A percentile compares a stretch with the other conserved stretches of the same genome.
phyloP scores from a whole-genome alignment of 35 echinoderm and acorn worm genomes.

The Holothuria glaberrima region DNA sequence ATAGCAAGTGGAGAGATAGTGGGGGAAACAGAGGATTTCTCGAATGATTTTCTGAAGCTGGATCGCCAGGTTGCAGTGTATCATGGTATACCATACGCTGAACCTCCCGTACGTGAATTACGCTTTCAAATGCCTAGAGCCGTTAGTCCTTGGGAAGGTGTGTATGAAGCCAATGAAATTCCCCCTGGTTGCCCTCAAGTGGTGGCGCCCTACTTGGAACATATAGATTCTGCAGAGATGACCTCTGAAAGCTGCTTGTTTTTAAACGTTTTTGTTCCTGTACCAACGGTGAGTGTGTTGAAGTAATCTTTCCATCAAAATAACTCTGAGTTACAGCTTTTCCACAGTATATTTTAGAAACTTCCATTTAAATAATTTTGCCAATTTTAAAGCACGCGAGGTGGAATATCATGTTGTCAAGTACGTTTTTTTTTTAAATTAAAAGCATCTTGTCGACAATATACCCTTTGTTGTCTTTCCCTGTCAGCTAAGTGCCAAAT shows the following conservation, averaged over 20 bases:
- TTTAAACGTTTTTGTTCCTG: slow-evolving; percentile 45
- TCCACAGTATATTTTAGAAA: too few species aligned
- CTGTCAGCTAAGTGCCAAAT: too few species aligned
- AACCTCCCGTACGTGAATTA: slow-evolving; percentile 37
- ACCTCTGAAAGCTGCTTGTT: slow-evolving; percentile 41
- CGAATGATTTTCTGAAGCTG: slow-evolving; percentile 29
- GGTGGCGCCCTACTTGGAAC: background rate
- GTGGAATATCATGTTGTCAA: too few species aligned
- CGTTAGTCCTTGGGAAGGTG: slow-evolving; percentile 14
- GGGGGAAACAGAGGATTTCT: slow-evolving; percentile 14
- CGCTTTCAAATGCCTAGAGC: slow-evolving; percentile 16
- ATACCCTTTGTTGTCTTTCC: too few species aligned
- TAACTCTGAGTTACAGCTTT: too few species aligned
- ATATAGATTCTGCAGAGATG: slow-evolving; percentile 12
- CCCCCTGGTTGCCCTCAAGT: slow-evolving; percentile 12
- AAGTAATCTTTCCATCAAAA: too few species aligned
- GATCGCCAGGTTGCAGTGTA: slow-evolving; percentile 25
- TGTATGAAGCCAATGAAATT: slow-evolving; percentile 29
- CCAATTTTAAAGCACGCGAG: too few species aligned
- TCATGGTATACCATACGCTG: slow-evolving; percentile 62
- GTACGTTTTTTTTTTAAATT: too few species aligned
- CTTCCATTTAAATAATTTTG: too few species aligned
- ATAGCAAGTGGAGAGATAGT: slow-evolving; percentile 9
- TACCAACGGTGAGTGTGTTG: slow-evolving; percentile 44
- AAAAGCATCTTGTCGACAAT: too few species aligned